Percentiles rank a stretch among this genome's conserved stretches.
These are phyloP conservation scores for Pagrus major DNA, from an alignment of 2,113 vertebrate species.

Conservation along the genomic window DNA sequence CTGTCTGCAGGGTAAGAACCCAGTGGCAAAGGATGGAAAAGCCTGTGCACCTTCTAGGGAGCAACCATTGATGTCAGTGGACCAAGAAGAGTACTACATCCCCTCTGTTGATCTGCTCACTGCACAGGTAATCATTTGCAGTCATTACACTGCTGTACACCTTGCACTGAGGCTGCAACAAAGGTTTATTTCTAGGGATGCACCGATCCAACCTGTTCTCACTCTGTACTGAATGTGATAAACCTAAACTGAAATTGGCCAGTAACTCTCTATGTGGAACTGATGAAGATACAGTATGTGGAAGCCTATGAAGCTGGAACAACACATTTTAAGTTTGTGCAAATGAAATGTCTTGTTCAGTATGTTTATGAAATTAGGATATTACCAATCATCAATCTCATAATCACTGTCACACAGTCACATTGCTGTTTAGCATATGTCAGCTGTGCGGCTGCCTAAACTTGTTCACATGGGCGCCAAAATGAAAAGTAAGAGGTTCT, in stretches of 20 bases:
- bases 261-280: neutral
- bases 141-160: neutral
- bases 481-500: too few relatives aligned
- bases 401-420: neutral
- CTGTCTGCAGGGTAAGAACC: constrained; percentile 77
- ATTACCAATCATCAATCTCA: neutral
- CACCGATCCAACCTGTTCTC: neutral
- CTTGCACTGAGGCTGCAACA: neutral
- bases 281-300: neutral
- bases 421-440: neutral
- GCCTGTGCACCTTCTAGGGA: constrained; percentile 56
- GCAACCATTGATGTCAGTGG: constrained; percentile 73
- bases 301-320: neutral
- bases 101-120: constrained; percentile 97
- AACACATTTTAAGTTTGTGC: too few relatives aligned
- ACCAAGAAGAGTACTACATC: constrained; percentile 91
- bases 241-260: neutral
- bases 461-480: too few relatives aligned
- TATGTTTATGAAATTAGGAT: neutral
- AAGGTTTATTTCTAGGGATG: neutral
- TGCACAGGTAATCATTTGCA: constrained; percentile 87
- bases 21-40: constrained; percentile 72
- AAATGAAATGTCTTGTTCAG: too few relatives aligned
- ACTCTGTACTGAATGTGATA: neutral
- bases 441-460: too few relatives aligned